Percentiles rank a stretch among this genome's conserved stretches.
phyloP scores from a whole-genome alignment of 2,888 invertebrate species.

The Orchesella flavescens region DNA sequence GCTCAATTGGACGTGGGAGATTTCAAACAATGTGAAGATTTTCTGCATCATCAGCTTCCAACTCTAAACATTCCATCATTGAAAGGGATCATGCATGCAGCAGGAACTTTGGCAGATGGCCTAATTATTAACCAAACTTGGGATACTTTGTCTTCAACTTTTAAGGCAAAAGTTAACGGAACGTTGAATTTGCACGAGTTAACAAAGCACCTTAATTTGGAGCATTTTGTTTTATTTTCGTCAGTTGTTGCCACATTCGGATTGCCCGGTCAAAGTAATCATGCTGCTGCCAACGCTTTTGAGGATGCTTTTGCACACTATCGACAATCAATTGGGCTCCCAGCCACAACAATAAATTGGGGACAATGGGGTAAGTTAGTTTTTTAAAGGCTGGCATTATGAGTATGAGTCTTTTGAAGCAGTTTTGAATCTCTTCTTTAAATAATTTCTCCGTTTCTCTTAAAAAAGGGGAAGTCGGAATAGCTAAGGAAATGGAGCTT shows the following conservation, averaged over 20 bases:
- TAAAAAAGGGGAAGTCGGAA: neutral
- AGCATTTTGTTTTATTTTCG: slow-evolving; percentile 56
- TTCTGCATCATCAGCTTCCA: neutral
- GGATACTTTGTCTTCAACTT: slow-evolving; percentile 8
- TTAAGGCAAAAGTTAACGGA: slow-evolving; percentile 8
- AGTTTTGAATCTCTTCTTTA: too few relatives aligned
- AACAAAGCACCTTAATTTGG: slow-evolving; percentile 35
- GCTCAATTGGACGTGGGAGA: slow-evolving; percentile 7
- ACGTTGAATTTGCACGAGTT: slow-evolving; percentile 40
- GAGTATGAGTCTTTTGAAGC: too few relatives aligned
- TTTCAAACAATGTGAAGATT: neutral
- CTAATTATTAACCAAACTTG: slow-evolving; percentile 34
- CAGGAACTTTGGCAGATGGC: slow-evolving; percentile 13
- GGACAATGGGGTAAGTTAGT: neutral
- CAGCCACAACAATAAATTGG: slow-evolving; percentile 32
- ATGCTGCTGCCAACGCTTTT: slow-evolving; percentile 55
- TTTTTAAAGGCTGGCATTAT: too few relatives aligned
- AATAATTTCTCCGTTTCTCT: too few relatives aligned
- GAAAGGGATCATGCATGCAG: slow-evolving; percentile 14
- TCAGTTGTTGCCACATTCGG: slow-evolving; percentile 46
- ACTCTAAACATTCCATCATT: neutral
- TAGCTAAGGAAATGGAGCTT: slow-evolving; percentile 44
- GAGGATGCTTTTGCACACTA: slow-evolving; percentile 43
- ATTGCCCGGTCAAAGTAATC: slow-evolving; percentile 25
- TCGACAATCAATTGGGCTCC: slow-evolving; percentile 1